phyloP scores from a whole-genome alignment of 2,888 invertebrate genomes.

The Blastobasis lacticolella region DNA sequence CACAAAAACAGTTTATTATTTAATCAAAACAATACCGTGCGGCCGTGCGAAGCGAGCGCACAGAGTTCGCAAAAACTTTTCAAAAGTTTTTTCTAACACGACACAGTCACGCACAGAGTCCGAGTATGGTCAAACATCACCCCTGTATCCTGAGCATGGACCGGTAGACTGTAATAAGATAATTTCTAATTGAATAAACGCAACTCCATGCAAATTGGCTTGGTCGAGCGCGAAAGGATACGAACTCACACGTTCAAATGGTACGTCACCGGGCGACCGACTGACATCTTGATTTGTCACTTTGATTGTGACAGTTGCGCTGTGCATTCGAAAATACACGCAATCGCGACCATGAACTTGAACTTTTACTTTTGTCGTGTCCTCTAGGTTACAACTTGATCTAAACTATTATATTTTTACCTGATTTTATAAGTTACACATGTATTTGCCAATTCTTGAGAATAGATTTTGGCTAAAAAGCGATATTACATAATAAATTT shows the following conservation, averaged over 20 bases:
- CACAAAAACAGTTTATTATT: constrained; percentile 33
- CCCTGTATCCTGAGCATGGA: constrained; percentile 33
- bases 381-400: too few species aligned
- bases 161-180: constrained; percentile 44
- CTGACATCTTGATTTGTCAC: constrained; percentile 39
- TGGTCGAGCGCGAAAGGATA: constrained; percentile 42
- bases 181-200: constrained; percentile 64
- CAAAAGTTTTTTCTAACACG: constrained; percentile 26
- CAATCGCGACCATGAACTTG: constrained; percentile 49
- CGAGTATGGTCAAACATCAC: constrained; percentile 39
- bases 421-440: too few species aligned
- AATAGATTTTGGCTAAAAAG: too few species aligned
- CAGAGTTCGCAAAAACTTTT: constrained; percentile 19
- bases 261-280: constrained; percentile 53
- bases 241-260: constrained; percentile 45
- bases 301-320: constrained; percentile 40
- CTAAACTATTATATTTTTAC: too few species aligned
- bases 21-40: constrained; percentile 37
- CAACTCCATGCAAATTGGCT: constrained; percentile 62
- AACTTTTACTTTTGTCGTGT: constrained; percentile 22
- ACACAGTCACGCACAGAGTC: constrained; percentile 34
- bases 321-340: constrained; percentile 34
- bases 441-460: too few species aligned
- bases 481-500: too few species aligned
- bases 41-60: constrained; percentile 22